These are phyloP conservation scores for Eulemur coronatus DNA, from an alignment of 2,797 vertebrate species.

Conservation along the genomic window DNA sequence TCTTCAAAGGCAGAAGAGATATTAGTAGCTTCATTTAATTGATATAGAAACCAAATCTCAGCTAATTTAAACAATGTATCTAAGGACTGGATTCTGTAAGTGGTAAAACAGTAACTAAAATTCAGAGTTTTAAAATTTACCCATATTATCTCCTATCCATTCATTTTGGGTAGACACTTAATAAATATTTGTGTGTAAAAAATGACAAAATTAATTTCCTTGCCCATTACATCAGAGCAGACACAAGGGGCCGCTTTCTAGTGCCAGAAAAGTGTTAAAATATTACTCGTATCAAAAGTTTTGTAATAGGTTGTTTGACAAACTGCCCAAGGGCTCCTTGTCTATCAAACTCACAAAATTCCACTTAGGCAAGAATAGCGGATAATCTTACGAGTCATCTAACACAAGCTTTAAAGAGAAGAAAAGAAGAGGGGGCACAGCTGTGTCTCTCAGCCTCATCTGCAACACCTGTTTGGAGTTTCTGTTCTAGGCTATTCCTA, in stretches of 20 bases:
- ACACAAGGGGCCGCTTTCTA: neutral
- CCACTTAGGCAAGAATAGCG: neutral
- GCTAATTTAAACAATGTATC: constrained; percentile 13
- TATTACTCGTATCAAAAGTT: constrained; percentile 30
- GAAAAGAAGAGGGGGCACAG: neutral
- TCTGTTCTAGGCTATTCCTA: neutral
- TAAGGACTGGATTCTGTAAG: neutral
- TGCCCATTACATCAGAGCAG: neutral
- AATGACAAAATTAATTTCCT: neutral
- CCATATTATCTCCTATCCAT: neutral
- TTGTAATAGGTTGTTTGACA: constrained; percentile 7
- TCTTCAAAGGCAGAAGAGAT: constrained; percentile 32
- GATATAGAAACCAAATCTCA: neutral
- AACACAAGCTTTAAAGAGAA: neutral
- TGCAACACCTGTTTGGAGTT: neutral
- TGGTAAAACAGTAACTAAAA: neutral
- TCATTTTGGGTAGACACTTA: neutral
- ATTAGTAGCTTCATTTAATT: constrained; percentile 28
- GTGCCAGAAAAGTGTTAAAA: neutral
- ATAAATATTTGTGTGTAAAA: constrained; percentile 31
- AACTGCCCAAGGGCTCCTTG: neutral
- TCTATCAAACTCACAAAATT: constrained; percentile 59
- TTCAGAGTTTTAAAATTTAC: neutral
- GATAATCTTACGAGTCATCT: neutral
- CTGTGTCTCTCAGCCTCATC: neutral